Evolutionary conservation across 1,140 invertebrate species (phyloP), one percentile per base, ranked within the genome.

Genomic region (Cydia fagiglandana): DNA sequence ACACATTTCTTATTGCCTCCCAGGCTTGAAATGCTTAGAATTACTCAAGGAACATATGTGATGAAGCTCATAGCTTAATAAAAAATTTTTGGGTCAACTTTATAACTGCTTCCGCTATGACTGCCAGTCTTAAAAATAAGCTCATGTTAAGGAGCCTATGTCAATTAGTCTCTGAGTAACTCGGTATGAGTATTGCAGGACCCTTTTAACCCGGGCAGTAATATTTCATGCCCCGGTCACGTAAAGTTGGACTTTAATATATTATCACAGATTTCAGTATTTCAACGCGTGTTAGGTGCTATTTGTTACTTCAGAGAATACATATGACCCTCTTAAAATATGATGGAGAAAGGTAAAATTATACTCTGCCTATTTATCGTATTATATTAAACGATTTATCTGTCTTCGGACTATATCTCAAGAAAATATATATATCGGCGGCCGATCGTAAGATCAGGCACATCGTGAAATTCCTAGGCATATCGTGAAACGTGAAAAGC

Each of bases 241-340:
- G 20, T 24, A 61, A 61, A 61, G 56, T 61, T 24, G 20, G 56
- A 61, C 56, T 61, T 61, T 61, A 61, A 61, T 61, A 61, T 61
- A 61, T 24, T 61, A 61, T 24, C 56, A 24, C 9, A n/a, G 56
- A 61, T 61, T 61, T 61, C n/a, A 61, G 20, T 61, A n/a, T 61
- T 61, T 61, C 56, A 61, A 61, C 56, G 56, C 17, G 7, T 24
- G 56, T 61, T 10, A 61, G 56, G 50, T 3, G 17, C 20, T 24
- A 61, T 61, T 61, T 61, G 20, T 61, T 61, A 61, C 56, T 24
- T 61, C 17, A 61, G 17, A 17, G n/a, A 17, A 24, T 61, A 61
- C 20, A 24, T 61, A 61, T 61, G 24, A 24, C 56, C 20, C 56
- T 24, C 56, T 61, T 61, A 24, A 47, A 61, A 24, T 61, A 61